Conservation (phyloP, 2,888 invertebrate species). For the Apomyelois bistriatella region DNA sequence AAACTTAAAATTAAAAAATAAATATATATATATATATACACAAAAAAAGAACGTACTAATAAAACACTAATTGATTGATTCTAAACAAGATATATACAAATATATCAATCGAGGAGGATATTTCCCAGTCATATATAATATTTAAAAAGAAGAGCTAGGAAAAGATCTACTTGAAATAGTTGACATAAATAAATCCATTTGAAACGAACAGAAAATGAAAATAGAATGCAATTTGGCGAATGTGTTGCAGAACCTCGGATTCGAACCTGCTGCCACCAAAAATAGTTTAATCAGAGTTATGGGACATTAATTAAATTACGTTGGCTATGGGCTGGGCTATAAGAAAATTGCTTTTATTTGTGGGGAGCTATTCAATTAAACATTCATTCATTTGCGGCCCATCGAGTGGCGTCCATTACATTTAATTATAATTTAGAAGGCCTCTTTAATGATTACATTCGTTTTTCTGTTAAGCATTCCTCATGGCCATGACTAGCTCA, state of each 20-base stretch:
- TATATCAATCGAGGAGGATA: too few species aligned
- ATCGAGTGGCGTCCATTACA: constrained; percentile 64
- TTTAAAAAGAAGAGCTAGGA: too few species aligned
- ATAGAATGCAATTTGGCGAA: constrained; percentile 29
- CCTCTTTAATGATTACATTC: constrained; percentile 44
- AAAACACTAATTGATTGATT: too few species aligned
- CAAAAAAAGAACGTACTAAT: too few species aligned
- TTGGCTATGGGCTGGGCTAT: constrained; percentile 49
- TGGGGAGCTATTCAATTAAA: constrained; percentile 67
- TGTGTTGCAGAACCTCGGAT: constrained; percentile 1
- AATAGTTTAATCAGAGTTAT: constrained; percentile 66
- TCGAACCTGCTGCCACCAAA: constrained; percentile 26
- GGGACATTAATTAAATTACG: constrained; percentile 68
- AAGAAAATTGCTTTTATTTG: constrained; percentile 73
- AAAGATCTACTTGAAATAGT: too few species aligned
- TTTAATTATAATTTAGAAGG: constrained; percentile 65
- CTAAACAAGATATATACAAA: too few species aligned
- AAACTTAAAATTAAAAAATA: too few species aligned
- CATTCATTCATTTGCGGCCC: constrained; percentile 62
- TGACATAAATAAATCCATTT: constrained; percentile 1
- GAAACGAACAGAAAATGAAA: constrained; percentile 18
- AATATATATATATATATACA: too few species aligned
- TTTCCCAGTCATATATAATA: too few species aligned
- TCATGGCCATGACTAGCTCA: constrained; percentile 17
- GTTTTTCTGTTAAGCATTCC: constrained; percentile 24